These are phyloP conservation scores for Zaprionus bogoriensis DNA, from an alignment of 2,888 invertebrate genomes.

Conservation along the genomic window DNA sequence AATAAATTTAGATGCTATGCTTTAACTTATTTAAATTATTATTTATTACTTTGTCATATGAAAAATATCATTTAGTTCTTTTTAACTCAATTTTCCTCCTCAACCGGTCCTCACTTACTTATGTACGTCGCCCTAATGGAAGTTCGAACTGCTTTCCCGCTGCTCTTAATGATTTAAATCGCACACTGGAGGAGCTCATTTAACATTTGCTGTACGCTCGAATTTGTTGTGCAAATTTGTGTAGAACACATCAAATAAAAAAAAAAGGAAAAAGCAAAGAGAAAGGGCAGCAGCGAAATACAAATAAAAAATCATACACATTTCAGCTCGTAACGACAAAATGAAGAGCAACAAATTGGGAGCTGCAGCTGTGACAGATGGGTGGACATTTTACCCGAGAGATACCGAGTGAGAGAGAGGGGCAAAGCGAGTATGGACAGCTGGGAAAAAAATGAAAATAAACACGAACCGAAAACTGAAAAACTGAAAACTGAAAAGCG, in stretches of 20 bases:
- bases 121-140: not conserved
- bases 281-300: not conserved
- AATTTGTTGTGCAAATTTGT: conserved; percentile 31
- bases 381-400: conserved; percentile 74
- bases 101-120: no score
- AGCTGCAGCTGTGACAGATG: conserved; percentile 73
- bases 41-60: no score
- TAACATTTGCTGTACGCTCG: conserved; percentile 29
- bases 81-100: no score
- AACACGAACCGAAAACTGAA: conserved; percentile 4
- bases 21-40: no score
- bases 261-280: conserved; percentile 1
- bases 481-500: conserved; percentile 17
- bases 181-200: conserved; percentile 35
- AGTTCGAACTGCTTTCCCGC: not conserved
- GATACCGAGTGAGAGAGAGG: no score
- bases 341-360: conserved; percentile 32
- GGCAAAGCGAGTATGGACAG: conserved; percentile 38
- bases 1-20: no score
- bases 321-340: conserved; percentile 46
- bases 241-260: conserved; percentile 28
- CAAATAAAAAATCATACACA: conserved; percentile 53
- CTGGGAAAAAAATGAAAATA: conserved; percentile 5
- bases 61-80: no score
- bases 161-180: not conserved